A percentile compares a stretch with the other conserved stretches of the same genome.
Conservation (phyloP, 2,113 vertebrate species). For the Eidolon helvum region DNA sequence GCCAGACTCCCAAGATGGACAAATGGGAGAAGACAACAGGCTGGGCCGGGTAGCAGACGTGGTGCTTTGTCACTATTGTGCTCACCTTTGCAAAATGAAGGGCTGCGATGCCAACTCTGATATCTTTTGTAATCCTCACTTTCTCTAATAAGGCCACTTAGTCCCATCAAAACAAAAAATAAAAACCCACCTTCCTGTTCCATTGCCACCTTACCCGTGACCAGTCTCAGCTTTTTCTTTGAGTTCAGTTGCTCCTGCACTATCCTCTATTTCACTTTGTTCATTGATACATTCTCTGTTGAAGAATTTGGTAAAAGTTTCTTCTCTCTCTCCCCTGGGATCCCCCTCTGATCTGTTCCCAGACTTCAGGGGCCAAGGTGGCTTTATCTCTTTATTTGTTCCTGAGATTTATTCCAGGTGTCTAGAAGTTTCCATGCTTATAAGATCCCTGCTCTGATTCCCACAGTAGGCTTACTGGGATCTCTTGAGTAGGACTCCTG, state of each 20-base stretch:
- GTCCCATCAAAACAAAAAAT: background rate
- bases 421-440: background rate
- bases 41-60: conserved; percentile 77
- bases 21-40: conserved; percentile 83
- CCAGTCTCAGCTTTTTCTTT: background rate
- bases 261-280: background rate
- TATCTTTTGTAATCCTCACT: background rate
- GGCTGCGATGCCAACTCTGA: conserved; percentile 80
- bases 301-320: background rate
- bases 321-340: background rate
- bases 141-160: conserved; percentile 49
- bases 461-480: background rate
- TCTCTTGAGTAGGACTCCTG: background rate
- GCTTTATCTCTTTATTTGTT: background rate
- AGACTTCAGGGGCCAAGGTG: background rate
- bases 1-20: conserved; percentile 68
- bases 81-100: conserved; percentile 82
- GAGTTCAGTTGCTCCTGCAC: background rate
- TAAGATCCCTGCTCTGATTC: background rate
- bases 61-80: conserved; percentile 81
- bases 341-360: background rate
- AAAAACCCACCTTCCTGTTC: background rate
- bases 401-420: background rate
- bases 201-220: background rate
- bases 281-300: background rate